Percentiles rank a stretch among this genome's conserved stretches.
Evolutionary conservation across 2,888 invertebrate species (phyloP).

Genomic region (Dryobotodes eremita): DNA sequence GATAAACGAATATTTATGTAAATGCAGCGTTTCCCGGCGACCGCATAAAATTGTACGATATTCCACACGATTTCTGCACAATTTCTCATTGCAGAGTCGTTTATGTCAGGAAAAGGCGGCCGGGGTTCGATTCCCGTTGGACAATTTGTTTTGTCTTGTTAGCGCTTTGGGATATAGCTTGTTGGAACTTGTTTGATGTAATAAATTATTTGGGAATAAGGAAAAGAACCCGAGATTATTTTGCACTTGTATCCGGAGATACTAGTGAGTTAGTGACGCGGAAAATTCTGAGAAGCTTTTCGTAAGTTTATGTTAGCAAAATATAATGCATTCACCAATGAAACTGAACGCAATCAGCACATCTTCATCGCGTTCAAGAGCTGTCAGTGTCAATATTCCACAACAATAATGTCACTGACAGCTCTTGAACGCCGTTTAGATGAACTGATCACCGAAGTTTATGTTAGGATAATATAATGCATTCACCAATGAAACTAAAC

Average conservation of each 20-base stretch:
- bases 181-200: constrained; percentile 58
- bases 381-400: no score
- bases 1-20: constrained; percentile 87
- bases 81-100: constrained; percentile 76
- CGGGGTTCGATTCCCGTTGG: constrained; percentile 63
- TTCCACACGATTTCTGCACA: constrained; percentile 73
- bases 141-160: constrained; percentile 66
- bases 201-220: constrained; percentile 37
- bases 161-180: constrained; percentile 48
- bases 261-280: not conserved
- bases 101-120: constrained; percentile 66
- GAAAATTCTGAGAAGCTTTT: not conserved
- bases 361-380: not conserved
- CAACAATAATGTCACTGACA: no score
- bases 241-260: constrained; percentile 19
- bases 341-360: not conserved
- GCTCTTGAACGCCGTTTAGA: not conserved
- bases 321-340: not conserved
- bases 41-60: constrained; percentile 77
- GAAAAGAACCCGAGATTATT: constrained; percentile 33
- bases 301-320: no score
- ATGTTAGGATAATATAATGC: not conserved
- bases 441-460: no score
- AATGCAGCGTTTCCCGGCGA: constrained; percentile 77
- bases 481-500: not conserved